Conservation (phyloP, 2,797 vertebrate species). For the Myoxocephalus aenaeus region DNA sequence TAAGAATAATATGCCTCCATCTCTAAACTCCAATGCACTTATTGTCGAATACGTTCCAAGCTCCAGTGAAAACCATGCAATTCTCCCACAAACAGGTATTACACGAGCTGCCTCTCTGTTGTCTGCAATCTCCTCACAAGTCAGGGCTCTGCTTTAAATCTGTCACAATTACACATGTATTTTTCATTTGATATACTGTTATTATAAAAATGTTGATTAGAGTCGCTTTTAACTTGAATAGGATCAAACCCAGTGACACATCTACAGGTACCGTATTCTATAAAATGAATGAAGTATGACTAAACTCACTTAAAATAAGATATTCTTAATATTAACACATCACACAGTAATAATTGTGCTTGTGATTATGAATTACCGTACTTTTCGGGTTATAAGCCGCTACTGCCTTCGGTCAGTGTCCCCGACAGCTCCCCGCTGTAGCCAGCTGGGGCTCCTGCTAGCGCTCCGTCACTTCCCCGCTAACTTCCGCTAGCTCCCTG, state of each 20-base stretch:
- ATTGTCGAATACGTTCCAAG: conserved; percentile 20
- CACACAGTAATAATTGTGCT: neutral
- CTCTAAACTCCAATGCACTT: conserved; percentile 45
- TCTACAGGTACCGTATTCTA: too few relatives aligned
- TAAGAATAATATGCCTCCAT: conserved; percentile 36
- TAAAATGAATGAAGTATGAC: neutral
- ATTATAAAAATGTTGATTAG: neutral
- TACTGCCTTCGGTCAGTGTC: too few relatives aligned
- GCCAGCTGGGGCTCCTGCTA: too few relatives aligned
- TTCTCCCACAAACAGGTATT: conserved; percentile 35
- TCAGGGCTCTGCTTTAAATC: conserved; percentile 21
- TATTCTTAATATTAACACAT: neutral
- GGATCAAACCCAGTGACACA: neutral
- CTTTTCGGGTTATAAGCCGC: too few relatives aligned
- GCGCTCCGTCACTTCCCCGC: too few relatives aligned
- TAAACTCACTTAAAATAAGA: neutral
- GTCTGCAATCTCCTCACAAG: neutral
- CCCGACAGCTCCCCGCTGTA: too few relatives aligned
- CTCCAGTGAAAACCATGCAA: conserved; percentile 20
- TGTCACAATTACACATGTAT: conserved; percentile 3
- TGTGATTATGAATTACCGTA: neutral
- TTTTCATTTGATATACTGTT: neutral
- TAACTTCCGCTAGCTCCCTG: too few relatives aligned
- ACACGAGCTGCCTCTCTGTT: neutral
- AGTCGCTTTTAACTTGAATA: neutral